Base-by-base conservation (phyloP, 2,888 invertebrate species). In the Acanthosepion lycidas region DNA sequence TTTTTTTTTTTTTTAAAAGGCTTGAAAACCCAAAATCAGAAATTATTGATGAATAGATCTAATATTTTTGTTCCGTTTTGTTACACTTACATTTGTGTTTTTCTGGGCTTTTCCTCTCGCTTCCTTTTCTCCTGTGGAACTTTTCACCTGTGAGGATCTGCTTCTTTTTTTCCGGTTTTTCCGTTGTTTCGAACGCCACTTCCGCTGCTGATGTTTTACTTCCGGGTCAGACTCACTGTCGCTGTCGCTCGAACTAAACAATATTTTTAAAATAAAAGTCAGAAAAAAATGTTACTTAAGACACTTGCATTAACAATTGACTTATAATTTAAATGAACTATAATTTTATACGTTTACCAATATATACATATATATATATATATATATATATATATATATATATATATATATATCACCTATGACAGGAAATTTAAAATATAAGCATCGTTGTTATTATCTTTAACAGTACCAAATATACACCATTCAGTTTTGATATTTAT, bases 211-310 rank as follows among this genome's bases (percentile, higher is more conserved):
- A 23, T 95, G 95, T 94, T 96, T 96, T 95, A 97, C 95, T 94
- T 97, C 97, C 6, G 97, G 96, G 94, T 97, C 97, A 12, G 97
- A 97, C 95, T 97, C 97, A 93, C 97, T 97, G 95, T 97, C 97
- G 94, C 97, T 97, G 95, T 97, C 97, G 95, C 97, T 97, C 12
- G 97, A 97, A 95, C 97, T 97, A 95, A 18, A 95, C 91, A 42
- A 48, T n/a, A n/a, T n/a, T 33, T n/a, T n/a, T 78, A n/a, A 78
- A n/a, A n/a, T 6, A 12, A 33, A 15, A 15, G n/a, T 5, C 3
- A 18, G 12, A 12, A 78, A 8, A 78, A n/a, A n/a, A 64, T n/a
- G 6, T n/a, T n/a, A n/a, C 28, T 64, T 64, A 59, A 59, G 53
- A 0, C 53, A 55, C 15, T 55, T 15, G 1, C 15, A 20, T 15